Percentiles rank a stretch among this genome's conserved stretches.
phyloP scores from a whole-genome alignment of 30 jellyfish, hydroid and myxozoan genomes.

The Hydra vulgaris region DNA sequence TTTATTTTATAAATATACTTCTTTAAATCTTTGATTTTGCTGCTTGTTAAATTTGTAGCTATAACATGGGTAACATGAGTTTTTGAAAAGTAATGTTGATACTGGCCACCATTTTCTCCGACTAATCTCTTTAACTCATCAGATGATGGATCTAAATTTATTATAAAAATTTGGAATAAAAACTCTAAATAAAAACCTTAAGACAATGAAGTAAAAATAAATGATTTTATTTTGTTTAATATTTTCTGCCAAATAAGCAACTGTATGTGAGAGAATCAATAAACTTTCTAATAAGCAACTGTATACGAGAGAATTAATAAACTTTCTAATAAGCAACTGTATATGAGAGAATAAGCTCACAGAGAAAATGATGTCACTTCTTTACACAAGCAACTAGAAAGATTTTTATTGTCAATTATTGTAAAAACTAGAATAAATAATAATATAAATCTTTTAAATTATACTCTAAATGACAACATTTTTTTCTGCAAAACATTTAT shows the following conservation, averaged over 20 bases:
- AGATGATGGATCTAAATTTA: conserved; percentile 90
- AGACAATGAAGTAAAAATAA: not conserved
- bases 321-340: no score
- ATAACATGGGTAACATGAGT: conserved; percentile 78
- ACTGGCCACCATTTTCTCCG: conserved; percentile 88
- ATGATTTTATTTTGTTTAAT: not conserved
- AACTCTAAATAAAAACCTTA: not conserved
- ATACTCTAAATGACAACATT: no score
- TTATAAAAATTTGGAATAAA: not conserved
- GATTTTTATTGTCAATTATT: no score
- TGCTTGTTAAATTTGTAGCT: conserved; percentile 93
- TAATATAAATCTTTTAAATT: no score
- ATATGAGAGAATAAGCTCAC: no score
- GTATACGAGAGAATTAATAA: no score
- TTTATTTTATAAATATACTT: no score
- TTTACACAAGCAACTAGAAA: no score
- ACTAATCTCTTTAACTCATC: conserved; percentile 67
- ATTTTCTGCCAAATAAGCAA: not conserved
- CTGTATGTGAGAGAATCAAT: not conserved
- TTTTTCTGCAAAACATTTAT: no score
- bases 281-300: no score
- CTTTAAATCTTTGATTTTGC: conserved; percentile 63
- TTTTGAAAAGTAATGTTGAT: conserved; percentile 67
- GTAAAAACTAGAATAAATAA: no score
- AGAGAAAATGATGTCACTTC: no score